phyloP scores from a whole-genome alignment of 2,888 invertebrate species.

The Caenorhabditis sinica region DNA sequence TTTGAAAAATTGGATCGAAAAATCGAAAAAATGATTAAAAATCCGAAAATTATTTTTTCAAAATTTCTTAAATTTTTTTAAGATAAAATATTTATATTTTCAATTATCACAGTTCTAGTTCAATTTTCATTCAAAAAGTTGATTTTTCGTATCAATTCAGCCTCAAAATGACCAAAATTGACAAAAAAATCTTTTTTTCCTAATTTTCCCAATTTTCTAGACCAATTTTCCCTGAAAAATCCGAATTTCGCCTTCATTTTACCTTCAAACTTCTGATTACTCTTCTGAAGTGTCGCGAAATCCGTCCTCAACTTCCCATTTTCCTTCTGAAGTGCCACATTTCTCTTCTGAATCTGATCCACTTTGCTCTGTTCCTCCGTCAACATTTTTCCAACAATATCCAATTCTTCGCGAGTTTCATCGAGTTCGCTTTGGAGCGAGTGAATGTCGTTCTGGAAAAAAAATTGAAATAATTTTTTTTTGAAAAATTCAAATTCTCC shows the following conservation, averaged over 20 bases:
- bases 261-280: slow-evolving; percentile 13
- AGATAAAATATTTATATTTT: no score
- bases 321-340: slow-evolving; percentile 28
- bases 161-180: no score
- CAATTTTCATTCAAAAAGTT: no score
- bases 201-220: neutral
- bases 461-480: no score
- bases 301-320: slow-evolving; percentile 16
- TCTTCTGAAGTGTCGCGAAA: neutral
- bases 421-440: no score
- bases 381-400: slow-evolving; percentile 59
- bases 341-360: slow-evolving; percentile 38
- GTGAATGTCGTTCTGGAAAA: no score
- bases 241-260: no score
- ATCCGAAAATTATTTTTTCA: neutral
- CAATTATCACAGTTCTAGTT: no score
- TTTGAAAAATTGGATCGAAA: neutral
- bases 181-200: neutral
- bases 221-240: no score
- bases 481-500: no score
- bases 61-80: no score
- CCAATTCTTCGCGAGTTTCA: slow-evolving; percentile 42
- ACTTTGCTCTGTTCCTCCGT: slow-evolving; percentile 48
- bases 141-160: no score
- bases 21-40: neutral